Percentiles rank a stretch among this genome's conserved stretches.
These are phyloP conservation scores for Armadillidium nasatum DNA, from an alignment of 1,140 invertebrate species.

Conservation along the genomic window DNA sequence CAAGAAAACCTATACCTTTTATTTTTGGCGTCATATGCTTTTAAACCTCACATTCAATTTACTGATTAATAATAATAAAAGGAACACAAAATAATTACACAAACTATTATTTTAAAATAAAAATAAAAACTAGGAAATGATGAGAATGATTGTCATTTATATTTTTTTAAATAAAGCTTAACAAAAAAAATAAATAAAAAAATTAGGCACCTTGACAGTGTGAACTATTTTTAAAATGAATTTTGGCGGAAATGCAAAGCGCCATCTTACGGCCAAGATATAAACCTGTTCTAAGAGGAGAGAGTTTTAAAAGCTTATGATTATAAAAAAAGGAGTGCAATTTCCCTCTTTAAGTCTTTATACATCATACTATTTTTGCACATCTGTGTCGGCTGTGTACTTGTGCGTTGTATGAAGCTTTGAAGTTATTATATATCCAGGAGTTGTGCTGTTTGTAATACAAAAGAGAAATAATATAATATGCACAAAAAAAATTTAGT, in stretches of 20 bases:
- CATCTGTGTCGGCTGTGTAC: not conserved
- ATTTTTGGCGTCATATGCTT: not conserved
- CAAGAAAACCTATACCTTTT: not conserved
- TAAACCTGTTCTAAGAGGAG: not conserved
- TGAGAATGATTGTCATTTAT: not conserved
- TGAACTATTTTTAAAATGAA: constrained; percentile 2
- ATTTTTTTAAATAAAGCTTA: not conserved
- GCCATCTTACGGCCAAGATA: constrained; percentile 1
- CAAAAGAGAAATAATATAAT: too few relatives aligned
- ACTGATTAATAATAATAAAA: not conserved
- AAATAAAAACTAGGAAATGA: not conserved
- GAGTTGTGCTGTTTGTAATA: too few relatives aligned
- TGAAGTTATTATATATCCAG: too few relatives aligned
- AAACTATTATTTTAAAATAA: not conserved
- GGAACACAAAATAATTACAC: not conserved
- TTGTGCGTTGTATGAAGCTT: not conserved
- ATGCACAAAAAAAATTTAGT: too few relatives aligned
- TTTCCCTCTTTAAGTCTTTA: not conserved
- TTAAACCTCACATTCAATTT: not conserved
- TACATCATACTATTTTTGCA: constrained; percentile 6
- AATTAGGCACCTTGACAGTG: not conserved
- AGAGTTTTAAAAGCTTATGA: not conserved
- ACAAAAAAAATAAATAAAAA: not conserved
- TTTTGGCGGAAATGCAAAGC: constrained; percentile 9
- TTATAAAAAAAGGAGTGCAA: constrained; percentile 1